A percentile compares a stretch with the other conserved stretches of the same genome.
phyloP scores from a whole-genome alignment of 1,140 invertebrate species.

The Brachionus manjavacas region DNA sequence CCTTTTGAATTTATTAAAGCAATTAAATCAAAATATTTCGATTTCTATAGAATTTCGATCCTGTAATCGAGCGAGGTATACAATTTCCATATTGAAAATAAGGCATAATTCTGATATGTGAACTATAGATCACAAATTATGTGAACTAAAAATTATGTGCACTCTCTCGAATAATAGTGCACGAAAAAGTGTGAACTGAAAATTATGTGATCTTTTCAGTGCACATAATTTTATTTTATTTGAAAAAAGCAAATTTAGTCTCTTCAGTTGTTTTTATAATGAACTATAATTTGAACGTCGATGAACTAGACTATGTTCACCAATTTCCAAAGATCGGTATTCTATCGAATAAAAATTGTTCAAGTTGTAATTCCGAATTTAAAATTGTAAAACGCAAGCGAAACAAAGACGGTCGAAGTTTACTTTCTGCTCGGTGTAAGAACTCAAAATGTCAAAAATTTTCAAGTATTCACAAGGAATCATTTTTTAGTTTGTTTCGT shows the following conservation, averaged over 20 bases:
- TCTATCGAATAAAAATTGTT: slow-evolving; percentile 13
- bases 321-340: slow-evolving; percentile 14
- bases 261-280: slow-evolving; percentile 6
- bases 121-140: no score
- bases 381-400: slow-evolving; percentile 8
- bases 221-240: neutral
- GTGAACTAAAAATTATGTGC: no score
- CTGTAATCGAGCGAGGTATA: neutral
- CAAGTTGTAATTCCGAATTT: slow-evolving; percentile 10
- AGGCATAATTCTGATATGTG: no score
- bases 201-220: no score
- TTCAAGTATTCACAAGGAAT: neutral
- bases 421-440: slow-evolving; percentile 9
- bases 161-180: no score
- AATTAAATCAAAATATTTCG: neutral
- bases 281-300: slow-evolving; percentile 6
- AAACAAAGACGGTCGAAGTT: neutral
- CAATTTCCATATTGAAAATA: no score
- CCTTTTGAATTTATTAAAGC: neutral
- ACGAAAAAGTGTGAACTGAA: no score
- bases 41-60: neutral
- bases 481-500: neutral
- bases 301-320: slow-evolving; percentile 1
- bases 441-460: slow-evolving; percentile 20
- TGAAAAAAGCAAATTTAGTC: neutral